Evolutionary conservation across 2,113 vertebrate species (phyloP).

Genomic region (Chrysemys picta): DNA sequence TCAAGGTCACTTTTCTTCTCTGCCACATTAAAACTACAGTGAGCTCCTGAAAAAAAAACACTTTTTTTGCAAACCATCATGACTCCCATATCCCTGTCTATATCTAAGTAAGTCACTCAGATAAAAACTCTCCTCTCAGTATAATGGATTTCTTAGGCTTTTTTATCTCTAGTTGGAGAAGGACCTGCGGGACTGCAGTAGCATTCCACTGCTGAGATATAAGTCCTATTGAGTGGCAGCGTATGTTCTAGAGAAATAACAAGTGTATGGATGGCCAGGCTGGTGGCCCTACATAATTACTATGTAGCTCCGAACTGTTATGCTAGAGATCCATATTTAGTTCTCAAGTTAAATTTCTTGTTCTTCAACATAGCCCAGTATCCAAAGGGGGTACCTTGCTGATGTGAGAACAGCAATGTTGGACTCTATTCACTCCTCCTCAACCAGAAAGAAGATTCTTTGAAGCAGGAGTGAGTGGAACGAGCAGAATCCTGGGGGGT

Average conservation of each 20-base stretch:
- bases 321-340: neutral
- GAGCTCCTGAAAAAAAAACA: neutral
- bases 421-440: neutral
- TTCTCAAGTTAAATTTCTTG: neutral
- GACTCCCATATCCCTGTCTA: constrained; percentile 4
- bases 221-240: neutral
- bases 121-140: neutral
- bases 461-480: neutral
- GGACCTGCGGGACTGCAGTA: neutral
- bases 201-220: neutral
- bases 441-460: neutral
- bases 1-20: constrained; percentile 41
- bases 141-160: neutral
- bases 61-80: neutral
- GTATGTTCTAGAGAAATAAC: neutral
- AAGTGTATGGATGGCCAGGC: neutral
- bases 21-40: constrained; percentile 14
- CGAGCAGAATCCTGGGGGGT: neutral
- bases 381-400: neutral
- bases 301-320: neutral
- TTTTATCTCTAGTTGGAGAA: neutral
- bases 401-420: neutral
- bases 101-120: neutral
- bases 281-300: accelerated
- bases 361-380: neutral